Percentiles rank a stretch among this genome's conserved stretches.
phyloP scores from a whole-genome alignment of 2,113 vertebrate species.

The Gracilinanus agilis region DNA sequence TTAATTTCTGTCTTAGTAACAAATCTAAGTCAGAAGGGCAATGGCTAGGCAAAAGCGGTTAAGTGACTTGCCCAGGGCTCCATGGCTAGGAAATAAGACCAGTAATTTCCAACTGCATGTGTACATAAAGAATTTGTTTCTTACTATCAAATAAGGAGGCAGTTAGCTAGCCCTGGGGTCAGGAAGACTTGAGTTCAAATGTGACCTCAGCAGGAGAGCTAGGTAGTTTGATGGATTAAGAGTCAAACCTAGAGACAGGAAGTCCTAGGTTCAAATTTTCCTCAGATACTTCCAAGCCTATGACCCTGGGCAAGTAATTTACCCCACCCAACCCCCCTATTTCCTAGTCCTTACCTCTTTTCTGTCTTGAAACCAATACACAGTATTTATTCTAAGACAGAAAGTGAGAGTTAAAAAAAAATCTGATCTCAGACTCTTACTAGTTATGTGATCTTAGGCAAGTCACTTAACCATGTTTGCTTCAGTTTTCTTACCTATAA shows the following conservation, averaged over 20 bases:
- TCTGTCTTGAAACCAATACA: too few relatives aligned
- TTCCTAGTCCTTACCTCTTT: not conserved
- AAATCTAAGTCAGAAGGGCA: too few relatives aligned
- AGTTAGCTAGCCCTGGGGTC: not conserved
- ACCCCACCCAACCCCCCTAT: not conserved
- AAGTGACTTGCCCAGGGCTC: too few relatives aligned
- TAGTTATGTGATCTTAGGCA: not conserved
- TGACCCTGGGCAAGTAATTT: too few relatives aligned
- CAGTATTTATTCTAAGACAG: too few relatives aligned
- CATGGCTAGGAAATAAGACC: too few relatives aligned
- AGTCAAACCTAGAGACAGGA: too few relatives aligned
- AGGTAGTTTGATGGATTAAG: not conserved
- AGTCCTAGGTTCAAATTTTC: too few relatives aligned
- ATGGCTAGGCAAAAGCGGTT: too few relatives aligned
- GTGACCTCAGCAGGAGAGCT: not conserved
- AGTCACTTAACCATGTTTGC: not conserved
- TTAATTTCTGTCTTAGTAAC: too few relatives aligned
- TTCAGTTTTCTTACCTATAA: not conserved
- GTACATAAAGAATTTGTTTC: not conserved
- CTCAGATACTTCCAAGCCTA: too few relatives aligned
- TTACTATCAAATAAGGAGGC: not conserved
- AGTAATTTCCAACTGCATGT: not conserved
- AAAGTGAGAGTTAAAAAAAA: too few relatives aligned
- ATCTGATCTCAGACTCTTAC: not conserved
- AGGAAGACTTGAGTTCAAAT: not conserved